These are phyloP conservation scores for Quiscalus mexicanus DNA, from an alignment of 2,113 vertebrate species.

Conservation along the genomic window DNA sequence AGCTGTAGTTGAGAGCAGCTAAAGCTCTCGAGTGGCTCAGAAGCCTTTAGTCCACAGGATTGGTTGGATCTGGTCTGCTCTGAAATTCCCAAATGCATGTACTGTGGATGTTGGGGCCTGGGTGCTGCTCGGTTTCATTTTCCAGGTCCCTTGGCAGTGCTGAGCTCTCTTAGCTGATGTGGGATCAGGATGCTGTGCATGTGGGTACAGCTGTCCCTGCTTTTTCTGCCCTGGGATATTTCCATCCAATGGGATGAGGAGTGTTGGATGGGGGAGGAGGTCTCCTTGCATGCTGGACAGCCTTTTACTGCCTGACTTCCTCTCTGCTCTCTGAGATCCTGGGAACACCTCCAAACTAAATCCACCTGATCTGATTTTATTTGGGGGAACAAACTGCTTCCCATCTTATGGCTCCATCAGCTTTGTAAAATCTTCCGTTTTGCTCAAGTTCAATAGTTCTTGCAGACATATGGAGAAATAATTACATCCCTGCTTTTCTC, in stretches of 20 bases:
- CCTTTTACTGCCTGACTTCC: neutral
- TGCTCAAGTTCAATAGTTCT: neutral
- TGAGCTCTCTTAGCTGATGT: rapidly evolving
- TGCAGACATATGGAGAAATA: neutral
- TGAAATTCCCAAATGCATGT: neutral
- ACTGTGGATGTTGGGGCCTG: neutral
- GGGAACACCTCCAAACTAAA: neutral
- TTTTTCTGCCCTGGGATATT: neutral
- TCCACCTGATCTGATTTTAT: neutral
- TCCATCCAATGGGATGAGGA: rapidly evolving
- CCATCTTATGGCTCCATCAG: neutral
- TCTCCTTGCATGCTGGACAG: neutral
- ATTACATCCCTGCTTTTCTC: neutral
- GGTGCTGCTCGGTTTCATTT: neutral
- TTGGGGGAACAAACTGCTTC: neutral
- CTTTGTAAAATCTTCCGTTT: neutral
- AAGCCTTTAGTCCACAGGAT: neutral
- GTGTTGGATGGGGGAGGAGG: rapidly evolving
- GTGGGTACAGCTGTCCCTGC: rapidly evolving
- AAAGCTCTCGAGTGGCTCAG: neutral
- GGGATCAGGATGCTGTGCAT: rapidly evolving
- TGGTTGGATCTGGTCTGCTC: neutral
- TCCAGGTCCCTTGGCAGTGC: neutral
- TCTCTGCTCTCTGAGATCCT: neutral
- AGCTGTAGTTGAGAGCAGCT: neutral